Evolutionary conservation across 2,888 invertebrate genomes (phyloP), one percentile per base, ranked within the genome.

Genomic region (Oligia strigilis): DNA sequence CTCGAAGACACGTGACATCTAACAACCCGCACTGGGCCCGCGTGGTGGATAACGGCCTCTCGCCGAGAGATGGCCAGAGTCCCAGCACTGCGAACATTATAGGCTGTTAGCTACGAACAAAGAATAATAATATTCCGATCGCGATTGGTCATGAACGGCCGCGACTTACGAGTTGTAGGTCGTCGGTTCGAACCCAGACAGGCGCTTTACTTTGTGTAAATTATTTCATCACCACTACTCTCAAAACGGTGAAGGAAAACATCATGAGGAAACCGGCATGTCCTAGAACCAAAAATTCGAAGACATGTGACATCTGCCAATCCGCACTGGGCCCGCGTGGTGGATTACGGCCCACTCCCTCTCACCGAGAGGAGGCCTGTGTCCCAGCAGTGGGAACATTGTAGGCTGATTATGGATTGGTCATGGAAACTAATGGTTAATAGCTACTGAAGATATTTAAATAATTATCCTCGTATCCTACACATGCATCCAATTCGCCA

Each of bases 381-480:
- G 58, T n/a, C 58, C 11, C 11, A 60, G 4, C 58, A n/a, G n/a
- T 58, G n/a, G 4, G 9, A 58, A 58, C 23, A n/a, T 58, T 58
- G 19, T 19, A 19, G 6, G 19, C 52, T 55, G 19, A 55, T 55
- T 55, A 58, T 58, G 29, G 29, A 29, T 29, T n/a, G n/a, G n/a
- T 60, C 58, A n/a, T 60, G 11, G 29, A 69, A 72, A 70, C 14
- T 13, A 70, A 72, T 55, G 14, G 0, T 17, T 72, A 72, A 69
- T 52, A 11, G 52, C 43, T 64, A 52, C 23, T 52, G 58, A 6
- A 70, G 17, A 58, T 17, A 64, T 23, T 29, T 43, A 64, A 43
- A 71, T 46, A 58, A 74, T 62, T 23, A 82, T 76, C 29, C 58
- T 19, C 58, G 66, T 17, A 74, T 66, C 65, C 23, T 55, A 66